Evolutionary conservation across 2,888 invertebrate genomes (phyloP).

Genomic region (Plagodis pulveraria): DNA sequence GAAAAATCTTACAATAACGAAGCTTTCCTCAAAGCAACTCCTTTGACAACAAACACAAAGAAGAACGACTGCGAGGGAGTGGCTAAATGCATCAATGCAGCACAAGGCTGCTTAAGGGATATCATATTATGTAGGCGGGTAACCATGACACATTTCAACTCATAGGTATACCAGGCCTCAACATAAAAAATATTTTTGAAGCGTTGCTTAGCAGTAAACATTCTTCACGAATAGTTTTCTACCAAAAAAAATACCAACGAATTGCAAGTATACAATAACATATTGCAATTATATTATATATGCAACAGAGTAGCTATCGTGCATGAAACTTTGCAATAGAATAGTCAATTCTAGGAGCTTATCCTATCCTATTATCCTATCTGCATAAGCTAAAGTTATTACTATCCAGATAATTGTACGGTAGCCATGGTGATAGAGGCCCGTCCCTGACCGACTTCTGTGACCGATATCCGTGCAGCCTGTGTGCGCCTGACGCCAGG

Average conservation of each 20-base stretch:
- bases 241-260: too few species aligned
- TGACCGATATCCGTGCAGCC: constrained; percentile 61
- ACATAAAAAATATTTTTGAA: too few species aligned
- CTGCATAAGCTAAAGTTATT: not conserved
- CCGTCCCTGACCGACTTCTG: constrained; percentile 69
- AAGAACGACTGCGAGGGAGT: constrained; percentile 3
- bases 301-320: too few species aligned
- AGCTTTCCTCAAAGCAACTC: constrained; percentile 7
- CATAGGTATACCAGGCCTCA: too few species aligned
- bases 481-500: constrained; percentile 38
- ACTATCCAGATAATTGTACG: constrained; percentile 19
- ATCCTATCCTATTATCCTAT: not conserved
- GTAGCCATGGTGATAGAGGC: constrained; percentile 49
- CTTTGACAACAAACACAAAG: constrained; percentile 10
- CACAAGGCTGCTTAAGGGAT: constrained; percentile 37
- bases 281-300: too few species aligned
- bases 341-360: not conserved
- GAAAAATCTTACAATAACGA: constrained; percentile 1
- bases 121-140: too few species aligned
- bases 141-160: too few species aligned
- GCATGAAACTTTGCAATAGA: too few species aligned
- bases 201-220: too few species aligned
- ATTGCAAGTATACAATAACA: too few species aligned
- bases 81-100: constrained; percentile 41
- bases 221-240: too few species aligned